Base-by-base conservation (phyloP, 2,888 invertebrate species). In the Candidula unifasciata region DNA sequence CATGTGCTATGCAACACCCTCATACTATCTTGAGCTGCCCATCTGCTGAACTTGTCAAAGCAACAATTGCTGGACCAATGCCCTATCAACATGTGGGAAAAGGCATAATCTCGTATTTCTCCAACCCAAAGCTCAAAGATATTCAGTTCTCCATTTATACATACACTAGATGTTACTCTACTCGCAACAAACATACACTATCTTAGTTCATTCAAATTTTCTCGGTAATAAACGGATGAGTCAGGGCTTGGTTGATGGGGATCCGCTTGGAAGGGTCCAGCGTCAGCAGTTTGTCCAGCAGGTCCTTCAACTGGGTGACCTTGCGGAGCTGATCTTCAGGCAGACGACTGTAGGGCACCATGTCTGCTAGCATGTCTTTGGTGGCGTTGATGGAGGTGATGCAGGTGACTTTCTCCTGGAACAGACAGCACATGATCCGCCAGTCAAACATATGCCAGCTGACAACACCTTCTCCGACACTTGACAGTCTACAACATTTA, bases 401-500 rank as follows among this genome's bases (percentile, higher is more conserved):
- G 73, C 97, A 96, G n/a, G 98, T 98, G 79, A 98, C 95, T 95
- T 99, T 99, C 93, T 99, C 99, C 99, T 99, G 94, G n/a, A 95
- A 94, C 88, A 71, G 64, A 57, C 44, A 66, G 21, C 24, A 82
- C n/a, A 33, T 60, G 16, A 73, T n/a, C 21, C 21, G 18, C 18
- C 18, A 60, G 21, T 60, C 60, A 5, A 21, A 60, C 21, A 60
- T 24, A 13, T 24, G n/a, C 60, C 5, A 16, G 21, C 8, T 24
- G 21, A 60, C n/a, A 6, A 18, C 5, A 21, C 6, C 60, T 5
- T 60, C 5, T 24, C n/a, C 10, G 6, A 44, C 44, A 44, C 44
- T 44, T 44, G 44, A 13, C 44, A 44, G 44, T 44, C 44, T 44
- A 44, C 44, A 44, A 44, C 44, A 1, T 6, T 0, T n/a, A n/a